Conservation (phyloP, 2,113 vertebrate genomes). For the Panthera uncia region DNA sequence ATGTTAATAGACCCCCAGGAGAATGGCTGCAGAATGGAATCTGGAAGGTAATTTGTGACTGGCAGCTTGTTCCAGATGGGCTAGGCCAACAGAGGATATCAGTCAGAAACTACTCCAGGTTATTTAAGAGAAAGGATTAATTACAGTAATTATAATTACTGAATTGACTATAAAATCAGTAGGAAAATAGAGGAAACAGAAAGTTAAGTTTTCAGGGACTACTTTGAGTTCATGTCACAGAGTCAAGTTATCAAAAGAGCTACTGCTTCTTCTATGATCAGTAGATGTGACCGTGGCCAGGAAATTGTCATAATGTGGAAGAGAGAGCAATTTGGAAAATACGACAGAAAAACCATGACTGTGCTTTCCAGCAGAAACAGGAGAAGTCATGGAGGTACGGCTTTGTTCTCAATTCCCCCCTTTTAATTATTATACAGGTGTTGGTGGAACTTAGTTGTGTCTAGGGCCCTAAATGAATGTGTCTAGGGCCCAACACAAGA, state of each 20-base stretch:
- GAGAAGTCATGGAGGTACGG: background rate
- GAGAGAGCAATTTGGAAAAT: background rate
- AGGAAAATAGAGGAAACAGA: background rate
- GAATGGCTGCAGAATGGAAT: background rate
- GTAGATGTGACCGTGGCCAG: background rate
- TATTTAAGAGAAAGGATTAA: background rate
- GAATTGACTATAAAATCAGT: background rate
- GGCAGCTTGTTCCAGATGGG: background rate
- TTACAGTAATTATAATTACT: background rate
- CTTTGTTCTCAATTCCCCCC: background rate
- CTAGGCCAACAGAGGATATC: background rate
- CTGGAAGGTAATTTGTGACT: conserved; percentile 1
- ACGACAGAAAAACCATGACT: background rate
- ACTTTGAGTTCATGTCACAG: background rate
- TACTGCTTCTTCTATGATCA: background rate
- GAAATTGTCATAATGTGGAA: background rate
- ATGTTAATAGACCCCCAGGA: background rate
- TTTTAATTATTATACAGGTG: background rate
- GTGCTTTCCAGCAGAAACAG: background rate
- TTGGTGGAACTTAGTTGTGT: background rate
- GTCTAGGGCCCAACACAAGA: background rate
- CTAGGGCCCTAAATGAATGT: background rate
- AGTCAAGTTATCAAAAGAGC: background rate
- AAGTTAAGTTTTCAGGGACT: background rate
- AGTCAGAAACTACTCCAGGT: background rate